Percentiles rank a stretch among this genome's conserved stretches.
phyloP scores from a whole-genome alignment of 2,888 invertebrate genomes.

The Myathropa florea region DNA sequence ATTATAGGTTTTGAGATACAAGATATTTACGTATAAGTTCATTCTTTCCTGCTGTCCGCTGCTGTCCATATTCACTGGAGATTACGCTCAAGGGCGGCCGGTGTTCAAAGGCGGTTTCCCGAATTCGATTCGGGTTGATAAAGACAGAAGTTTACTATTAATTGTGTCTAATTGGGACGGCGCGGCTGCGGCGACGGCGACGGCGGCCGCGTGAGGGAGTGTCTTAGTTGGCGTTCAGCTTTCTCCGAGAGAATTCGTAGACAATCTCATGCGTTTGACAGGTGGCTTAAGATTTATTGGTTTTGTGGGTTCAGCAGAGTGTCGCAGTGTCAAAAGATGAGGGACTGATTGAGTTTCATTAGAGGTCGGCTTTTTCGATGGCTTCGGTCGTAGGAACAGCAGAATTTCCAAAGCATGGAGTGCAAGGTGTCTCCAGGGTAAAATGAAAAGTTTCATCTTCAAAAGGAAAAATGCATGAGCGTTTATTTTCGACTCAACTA shows the following conservation, averaged over 20 bases:
- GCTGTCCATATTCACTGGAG: conserved; percentile 52
- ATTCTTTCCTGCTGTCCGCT: conserved; percentile 28
- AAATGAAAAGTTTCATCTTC: too few relatives aligned
- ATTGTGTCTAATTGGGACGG: conserved; percentile 58
- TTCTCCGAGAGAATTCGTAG: background rate
- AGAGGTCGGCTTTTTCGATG: background rate
- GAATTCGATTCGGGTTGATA: conserved; percentile 27
- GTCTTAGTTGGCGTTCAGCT: background rate
- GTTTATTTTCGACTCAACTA: too few relatives aligned
- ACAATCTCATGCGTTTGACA: background rate
- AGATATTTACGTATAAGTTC: conserved; percentile 4
- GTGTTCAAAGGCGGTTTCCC: conserved; percentile 34
- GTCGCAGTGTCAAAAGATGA: too few relatives aligned
- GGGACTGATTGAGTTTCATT: background rate
- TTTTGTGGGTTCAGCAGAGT: background rate
- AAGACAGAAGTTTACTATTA: conserved; percentile 58
- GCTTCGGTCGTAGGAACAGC: too few relatives aligned
- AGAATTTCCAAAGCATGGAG: too few relatives aligned
- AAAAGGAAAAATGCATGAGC: too few relatives aligned
- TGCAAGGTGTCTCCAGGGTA: too few relatives aligned
- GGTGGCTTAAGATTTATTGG: background rate
- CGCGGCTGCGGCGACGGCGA: background rate
- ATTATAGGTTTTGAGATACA: conserved; percentile 61
- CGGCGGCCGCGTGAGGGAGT: background rate
- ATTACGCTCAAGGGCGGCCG: conserved; percentile 50